Evolutionary conservation across 2,888 invertebrate species (phyloP), one percentile per base, ranked within the genome.

Genomic region (Drosophila melanosoma): DNA sequence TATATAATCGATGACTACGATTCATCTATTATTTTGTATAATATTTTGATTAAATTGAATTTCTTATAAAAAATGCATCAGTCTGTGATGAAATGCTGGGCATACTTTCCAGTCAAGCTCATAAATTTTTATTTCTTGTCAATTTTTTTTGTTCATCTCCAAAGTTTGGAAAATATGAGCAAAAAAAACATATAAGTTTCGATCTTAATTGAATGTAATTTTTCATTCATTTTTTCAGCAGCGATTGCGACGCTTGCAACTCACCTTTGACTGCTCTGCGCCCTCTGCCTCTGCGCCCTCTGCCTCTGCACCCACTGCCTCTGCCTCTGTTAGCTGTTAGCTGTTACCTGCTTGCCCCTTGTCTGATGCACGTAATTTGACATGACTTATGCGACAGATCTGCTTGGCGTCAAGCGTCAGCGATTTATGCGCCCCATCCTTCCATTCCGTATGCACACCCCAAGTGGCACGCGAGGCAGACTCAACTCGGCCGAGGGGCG

Each of bases 371-470:
- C 51, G 69, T 90, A 83, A 90, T 90, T 70, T 89, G 91, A 85
- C 90, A 89, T 87, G 90, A 87, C 91, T 89, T 89, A 89, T 85
- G 91, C 90, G 91, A 87, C 90, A 90, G 81, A 90, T 87, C 83
- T 87, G 89, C 88, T 82, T 76, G 74, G 74, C 77, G 83, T 87
- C 85, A 78, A 78, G 88, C 90, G 80, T 86, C 90, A 85, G 90
- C 90, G 88, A 85, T 89, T 85, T 90, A 83, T 86, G 89, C 78
- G 48, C 38, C 66, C 36, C 29, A 26, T 32, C 52, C 56, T 58
- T 33, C 48, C 52, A 33, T 62, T 56, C 33, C 51, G 52, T 65
- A 7, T 45, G 56, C 40, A 35, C 29, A 20, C 56, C 40, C 57
- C 8, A 29, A 64, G 5, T 36, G 29, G 6, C 29, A 29, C 29